Conservation (phyloP, 1,140 invertebrate species). For the Drosophila repleta region DNA sequence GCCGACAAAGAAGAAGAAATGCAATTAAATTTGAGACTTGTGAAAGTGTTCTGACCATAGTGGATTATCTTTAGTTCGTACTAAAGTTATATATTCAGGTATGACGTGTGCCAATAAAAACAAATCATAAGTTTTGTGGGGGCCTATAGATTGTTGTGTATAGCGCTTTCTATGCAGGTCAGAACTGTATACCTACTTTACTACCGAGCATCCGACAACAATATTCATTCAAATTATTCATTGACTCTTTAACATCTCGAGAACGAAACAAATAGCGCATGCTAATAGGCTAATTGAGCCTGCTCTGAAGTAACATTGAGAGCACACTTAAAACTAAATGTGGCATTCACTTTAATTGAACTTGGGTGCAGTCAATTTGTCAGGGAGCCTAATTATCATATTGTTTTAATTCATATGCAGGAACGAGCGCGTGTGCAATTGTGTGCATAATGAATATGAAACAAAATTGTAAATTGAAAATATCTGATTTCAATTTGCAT, state of each 20-base stretch:
- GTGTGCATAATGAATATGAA: slow-evolving; percentile 4
- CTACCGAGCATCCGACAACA: no score
- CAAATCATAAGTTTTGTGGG: no score
- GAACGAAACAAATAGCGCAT: not conserved
- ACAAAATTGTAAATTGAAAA: slow-evolving; percentile 8
- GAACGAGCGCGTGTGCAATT: not conserved
- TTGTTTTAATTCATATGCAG: slow-evolving; percentile 11
- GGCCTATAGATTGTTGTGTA: no score
- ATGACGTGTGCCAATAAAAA: no score
- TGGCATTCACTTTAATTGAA: not conserved
- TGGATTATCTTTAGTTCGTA: no score
- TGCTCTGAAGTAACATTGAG: not conserved
- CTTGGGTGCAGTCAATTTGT: not conserved
- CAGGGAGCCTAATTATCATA: slow-evolving; percentile 21
- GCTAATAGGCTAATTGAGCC: slow-evolving; percentile 15
- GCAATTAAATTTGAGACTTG: no score
- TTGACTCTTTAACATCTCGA: not conserved
- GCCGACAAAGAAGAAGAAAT: no score
- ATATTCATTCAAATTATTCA: not conserved
- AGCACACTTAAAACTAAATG: no score
- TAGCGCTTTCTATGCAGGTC: no score
- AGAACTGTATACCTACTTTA: no score
- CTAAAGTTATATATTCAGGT: no score
- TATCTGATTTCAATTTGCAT: slow-evolving; percentile 24
- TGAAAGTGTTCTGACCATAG: no score